These are phyloP conservation scores for Allygus modestus DNA, from an alignment of 2,888 invertebrate species.

Conservation along the genomic window DNA sequence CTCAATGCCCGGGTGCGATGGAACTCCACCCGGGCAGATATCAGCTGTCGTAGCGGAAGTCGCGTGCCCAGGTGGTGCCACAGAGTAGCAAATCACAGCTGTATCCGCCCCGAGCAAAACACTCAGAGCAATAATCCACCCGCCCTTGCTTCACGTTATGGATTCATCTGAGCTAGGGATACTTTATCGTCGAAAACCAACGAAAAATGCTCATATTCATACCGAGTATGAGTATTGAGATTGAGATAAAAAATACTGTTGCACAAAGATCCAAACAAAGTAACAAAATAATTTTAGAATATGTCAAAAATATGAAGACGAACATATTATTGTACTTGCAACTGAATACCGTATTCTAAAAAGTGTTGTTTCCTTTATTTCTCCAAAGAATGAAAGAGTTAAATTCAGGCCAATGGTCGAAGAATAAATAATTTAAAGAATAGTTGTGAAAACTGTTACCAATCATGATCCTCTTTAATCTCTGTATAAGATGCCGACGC, in stretches of 20 bases:
- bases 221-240: not conserved
- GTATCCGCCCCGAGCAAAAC: not conserved
- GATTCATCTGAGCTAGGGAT: not conserved
- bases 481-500: too few species aligned
- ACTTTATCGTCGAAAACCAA: not conserved
- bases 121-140: not conserved
- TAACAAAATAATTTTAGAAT: too few species aligned
- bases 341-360: too few species aligned
- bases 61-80: conserved; percentile 36
- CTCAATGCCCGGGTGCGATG: not conserved
- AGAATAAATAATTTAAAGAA: too few species aligned
- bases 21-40: not conserved
- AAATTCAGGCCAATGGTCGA: too few species aligned
- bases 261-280: not conserved
- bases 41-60: conserved; percentile 30
- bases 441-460: too few species aligned
- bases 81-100: conserved; percentile 23
- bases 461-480: too few species aligned
- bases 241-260: not conserved
- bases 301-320: too few species aligned
- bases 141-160: not conserved
- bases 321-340: too few species aligned
- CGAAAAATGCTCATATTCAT: too few species aligned
- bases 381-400: too few species aligned
- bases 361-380: too few species aligned